Conservation (phyloP, 2,888 invertebrate species). For the Melikaiella ostensackeni region DNA sequence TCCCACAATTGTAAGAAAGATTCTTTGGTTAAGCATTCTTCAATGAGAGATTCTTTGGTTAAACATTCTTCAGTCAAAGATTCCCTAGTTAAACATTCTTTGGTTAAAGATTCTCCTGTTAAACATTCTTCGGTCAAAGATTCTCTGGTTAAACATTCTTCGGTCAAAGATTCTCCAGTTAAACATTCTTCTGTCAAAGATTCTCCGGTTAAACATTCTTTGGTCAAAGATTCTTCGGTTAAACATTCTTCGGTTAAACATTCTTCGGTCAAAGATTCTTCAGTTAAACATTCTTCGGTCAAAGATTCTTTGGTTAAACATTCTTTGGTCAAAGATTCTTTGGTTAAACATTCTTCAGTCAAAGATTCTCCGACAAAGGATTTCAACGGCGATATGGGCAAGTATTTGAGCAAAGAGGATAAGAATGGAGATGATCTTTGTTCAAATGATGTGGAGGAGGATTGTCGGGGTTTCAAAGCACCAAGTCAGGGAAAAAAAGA, state of each 20-base stretch:
- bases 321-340: not conserved
- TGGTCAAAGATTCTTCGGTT: not conserved
- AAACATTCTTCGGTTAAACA: not conserved
- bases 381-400: slow-evolving; percentile 41
- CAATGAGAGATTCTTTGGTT: not conserved
- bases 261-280: too few species aligned
- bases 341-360: not conserved
- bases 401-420: slow-evolving; percentile 46
- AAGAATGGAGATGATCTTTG: slow-evolving; percentile 18
- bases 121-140: too few species aligned
- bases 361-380: slow-evolving; percentile 38
- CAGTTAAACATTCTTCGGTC: too few species aligned
- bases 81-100: too few species aligned
- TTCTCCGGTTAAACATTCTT: not conserved
- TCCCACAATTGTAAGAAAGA: slow-evolving; percentile 23
- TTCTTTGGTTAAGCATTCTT: not conserved
- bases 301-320: too few species aligned
- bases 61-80: slow-evolving; percentile 20
- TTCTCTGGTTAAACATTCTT: too few species aligned
- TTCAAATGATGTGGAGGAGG: slow-evolving; percentile 29
- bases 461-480: slow-evolving; percentile 24
- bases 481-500: slow-evolving; percentile 1
- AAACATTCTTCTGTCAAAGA: too few species aligned
- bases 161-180: too few species aligned
- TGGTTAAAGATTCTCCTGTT: too few species aligned